These are phyloP conservation scores for Bugula neritina DNA, from an alignment of 2,888 invertebrate species.

Conservation along the genomic window DNA sequence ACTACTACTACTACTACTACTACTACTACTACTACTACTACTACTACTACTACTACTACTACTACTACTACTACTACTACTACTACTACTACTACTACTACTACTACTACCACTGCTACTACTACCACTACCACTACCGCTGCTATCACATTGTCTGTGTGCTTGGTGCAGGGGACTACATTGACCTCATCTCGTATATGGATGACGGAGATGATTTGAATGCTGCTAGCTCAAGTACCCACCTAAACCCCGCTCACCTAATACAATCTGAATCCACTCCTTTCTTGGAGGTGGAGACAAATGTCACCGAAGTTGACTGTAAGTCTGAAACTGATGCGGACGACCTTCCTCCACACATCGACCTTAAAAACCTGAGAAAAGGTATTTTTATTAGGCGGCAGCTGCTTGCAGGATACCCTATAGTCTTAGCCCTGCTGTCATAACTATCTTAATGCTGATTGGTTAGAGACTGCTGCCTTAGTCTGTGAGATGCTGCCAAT, in stretches of 20 bases:
- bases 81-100: background rate
- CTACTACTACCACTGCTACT: background rate
- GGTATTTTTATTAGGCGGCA: no score
- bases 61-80: background rate
- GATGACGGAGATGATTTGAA: slow-evolving; percentile 52
- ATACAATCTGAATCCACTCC: background rate
- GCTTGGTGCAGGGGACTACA: slow-evolving; percentile 26
- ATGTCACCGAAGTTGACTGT: background rate
- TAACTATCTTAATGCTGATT: no score
- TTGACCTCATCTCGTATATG: slow-evolving; percentile 44
- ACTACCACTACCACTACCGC: background rate
- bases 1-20: background rate
- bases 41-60: background rate
- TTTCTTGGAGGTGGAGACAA: background rate
- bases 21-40: background rate
- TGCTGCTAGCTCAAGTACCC: background rate
- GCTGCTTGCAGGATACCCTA: no score
- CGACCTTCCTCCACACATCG: background rate
- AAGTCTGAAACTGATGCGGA: background rate
- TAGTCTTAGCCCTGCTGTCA: no score
- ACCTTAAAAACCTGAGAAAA: slow-evolving; percentile 8
- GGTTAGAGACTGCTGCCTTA: no score
- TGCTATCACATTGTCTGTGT: background rate
- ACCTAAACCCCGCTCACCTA: background rate
- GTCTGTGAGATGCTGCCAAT: no score